Base-by-base conservation (phyloP, 2,797 vertebrate species). In the Gymnodraco acuticeps region DNA sequence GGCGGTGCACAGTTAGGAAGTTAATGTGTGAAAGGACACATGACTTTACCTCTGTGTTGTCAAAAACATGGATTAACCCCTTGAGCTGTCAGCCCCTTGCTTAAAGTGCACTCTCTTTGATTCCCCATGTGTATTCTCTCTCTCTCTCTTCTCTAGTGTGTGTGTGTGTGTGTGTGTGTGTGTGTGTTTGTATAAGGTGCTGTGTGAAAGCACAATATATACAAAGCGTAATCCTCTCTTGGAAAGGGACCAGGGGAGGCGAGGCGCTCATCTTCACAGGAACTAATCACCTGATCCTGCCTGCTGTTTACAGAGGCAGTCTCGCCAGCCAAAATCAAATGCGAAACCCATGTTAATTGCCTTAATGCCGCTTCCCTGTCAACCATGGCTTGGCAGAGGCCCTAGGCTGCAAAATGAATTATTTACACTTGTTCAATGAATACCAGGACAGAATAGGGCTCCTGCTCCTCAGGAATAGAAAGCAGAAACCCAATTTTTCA, bases 261-360 rank as follows among this genome's bases (percentile, higher is more conserved):
- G 17, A 90, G 64, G 70, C 73, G 69, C 78, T 91, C 85, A 80
- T 93, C 91, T 91, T 91, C 91, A 89, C 88, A 83, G 87, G 85
- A 94, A 88, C 89, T 91, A 90, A 93, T 92, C 81, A 78, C 68
- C 86, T 73, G 68, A 82, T 89, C 70, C 85, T 31, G 66, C 79
- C 85, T 78, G 86, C 86, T 88, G 90, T 93, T 89, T 90, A 87
- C 84, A 89, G 80, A 89, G 67, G 51, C 85, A 71, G 80, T 80
- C 87, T 85, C 70, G 71, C 76, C 80, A 84, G 84, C 86, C 79
- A 80, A 88, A 93, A 88, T 92, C 86, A 89, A 92, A 93, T 88
- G 89, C 88, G 91, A 93, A 94, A 85, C 84, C 78, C 70, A 79
- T 87, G 84, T 88, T 94, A 93, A 95, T 95, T 94, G 85, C 88